phyloP scores from a whole-genome alignment of 2,797 vertebrate species.

The Euphonia xanthogaster region DNA sequence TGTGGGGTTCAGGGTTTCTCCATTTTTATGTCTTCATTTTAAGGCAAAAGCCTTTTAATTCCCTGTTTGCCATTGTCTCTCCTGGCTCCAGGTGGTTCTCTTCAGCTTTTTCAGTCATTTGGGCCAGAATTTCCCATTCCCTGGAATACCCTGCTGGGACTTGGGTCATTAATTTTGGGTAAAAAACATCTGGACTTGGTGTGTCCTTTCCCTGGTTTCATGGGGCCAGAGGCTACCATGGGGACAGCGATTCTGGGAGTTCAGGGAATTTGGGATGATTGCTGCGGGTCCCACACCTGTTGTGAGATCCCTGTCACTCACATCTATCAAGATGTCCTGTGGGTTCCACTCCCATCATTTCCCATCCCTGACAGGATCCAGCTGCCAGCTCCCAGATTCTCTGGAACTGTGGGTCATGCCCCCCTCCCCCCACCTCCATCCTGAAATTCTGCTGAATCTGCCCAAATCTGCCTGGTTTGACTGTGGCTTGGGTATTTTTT shows the following conservation, averaged over 20 bases:
- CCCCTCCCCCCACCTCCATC: too few species aligned
- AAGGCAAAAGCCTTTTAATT: background rate
- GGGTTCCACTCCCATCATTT: background rate
- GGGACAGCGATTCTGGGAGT: background rate
- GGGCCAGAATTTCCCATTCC: background rate
- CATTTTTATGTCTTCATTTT: background rate
- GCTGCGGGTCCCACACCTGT: background rate
- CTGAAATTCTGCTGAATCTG: background rate
- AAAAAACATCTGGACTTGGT: background rate
- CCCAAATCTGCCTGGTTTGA: background rate
- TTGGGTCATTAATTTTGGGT: background rate
- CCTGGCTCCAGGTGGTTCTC: background rate
- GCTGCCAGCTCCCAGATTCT: background rate
- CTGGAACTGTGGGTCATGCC: background rate
- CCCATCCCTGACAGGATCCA: background rate
- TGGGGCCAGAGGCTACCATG: background rate
- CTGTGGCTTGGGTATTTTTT: background rate
- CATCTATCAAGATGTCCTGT: too few species aligned
- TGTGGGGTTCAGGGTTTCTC: background rate
- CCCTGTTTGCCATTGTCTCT: fast-evolving
- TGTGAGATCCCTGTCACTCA: background rate
- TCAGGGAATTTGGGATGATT: background rate
- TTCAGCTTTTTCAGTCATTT: background rate
- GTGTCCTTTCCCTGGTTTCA: background rate
- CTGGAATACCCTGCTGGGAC: background rate